These are phyloP conservation scores for Dryococelus australis DNA, from an alignment of 2,888 invertebrate species.

Conservation along the genomic window DNA sequence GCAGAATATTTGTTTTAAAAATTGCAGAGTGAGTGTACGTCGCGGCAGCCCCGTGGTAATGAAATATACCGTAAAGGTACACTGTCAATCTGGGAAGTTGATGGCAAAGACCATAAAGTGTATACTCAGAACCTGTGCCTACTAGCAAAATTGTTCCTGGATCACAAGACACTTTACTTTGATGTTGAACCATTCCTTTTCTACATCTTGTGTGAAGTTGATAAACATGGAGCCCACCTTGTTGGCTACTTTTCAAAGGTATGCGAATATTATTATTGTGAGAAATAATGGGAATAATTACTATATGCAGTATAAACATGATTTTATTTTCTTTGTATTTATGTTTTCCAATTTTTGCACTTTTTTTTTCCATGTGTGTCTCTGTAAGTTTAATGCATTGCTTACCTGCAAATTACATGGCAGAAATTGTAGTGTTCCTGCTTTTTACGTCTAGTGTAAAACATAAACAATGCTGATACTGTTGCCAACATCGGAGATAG, in stretches of 20 bases:
- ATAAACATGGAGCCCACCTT: constrained; percentile 91
- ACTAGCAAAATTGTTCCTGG: constrained; percentile 94
- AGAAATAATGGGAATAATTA: neutral
- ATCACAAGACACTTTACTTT: constrained; percentile 97
- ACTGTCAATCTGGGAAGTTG: constrained; percentile 97
- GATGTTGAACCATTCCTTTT: constrained; percentile 98
- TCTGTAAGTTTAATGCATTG: too few relatives aligned
- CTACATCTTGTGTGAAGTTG: constrained; percentile 94
- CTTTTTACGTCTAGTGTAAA: too few relatives aligned
- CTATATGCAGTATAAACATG: neutral
- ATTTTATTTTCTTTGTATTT: too few relatives aligned
- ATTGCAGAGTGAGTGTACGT: constrained; percentile 80
- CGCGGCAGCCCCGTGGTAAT: constrained; percentile 90
- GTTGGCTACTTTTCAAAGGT: constrained; percentile 98
- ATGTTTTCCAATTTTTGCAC: too few relatives aligned
- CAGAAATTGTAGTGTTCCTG: too few relatives aligned
- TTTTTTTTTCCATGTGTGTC: too few relatives aligned
- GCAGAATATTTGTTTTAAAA: constrained; percentile 37
- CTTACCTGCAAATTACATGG: too few relatives aligned
- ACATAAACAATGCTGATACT: too few relatives aligned
- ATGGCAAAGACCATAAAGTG: constrained; percentile 93
- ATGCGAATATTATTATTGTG: constrained; percentile 37
- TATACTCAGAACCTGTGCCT: constrained; percentile 97
- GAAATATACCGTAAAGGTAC: constrained; percentile 97
- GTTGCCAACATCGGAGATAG: too few relatives aligned